These are phyloP conservation scores for Triplophysa yarkandensis DNA, from an alignment of 2,797 vertebrate genomes.

Conservation along the genomic window DNA sequence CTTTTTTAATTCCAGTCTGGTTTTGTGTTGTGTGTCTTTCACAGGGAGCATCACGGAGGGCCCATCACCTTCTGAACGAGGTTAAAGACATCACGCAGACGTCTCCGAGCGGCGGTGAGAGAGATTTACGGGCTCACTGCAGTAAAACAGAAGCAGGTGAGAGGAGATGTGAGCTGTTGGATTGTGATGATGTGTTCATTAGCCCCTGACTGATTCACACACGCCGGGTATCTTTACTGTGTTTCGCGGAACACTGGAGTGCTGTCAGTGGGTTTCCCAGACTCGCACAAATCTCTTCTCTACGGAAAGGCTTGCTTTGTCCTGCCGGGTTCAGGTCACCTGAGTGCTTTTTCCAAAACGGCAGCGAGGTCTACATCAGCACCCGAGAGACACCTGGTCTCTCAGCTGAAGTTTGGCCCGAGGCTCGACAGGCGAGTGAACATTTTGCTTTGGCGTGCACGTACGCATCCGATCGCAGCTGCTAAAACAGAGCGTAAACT, in stretches of 20 bases:
- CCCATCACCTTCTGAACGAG: slow-evolving; percentile 25
- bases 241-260: slow-evolving; percentile 3
- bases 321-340: background rate
- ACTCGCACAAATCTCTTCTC: slow-evolving; percentile 38
- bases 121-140: slow-evolving; percentile 8
- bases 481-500: slow-evolving; percentile 10
- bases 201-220: slow-evolving; percentile 24
- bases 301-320: slow-evolving; percentile 19
- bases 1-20: slow-evolving; percentile 47
- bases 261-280: slow-evolving; percentile 38
- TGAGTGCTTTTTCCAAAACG: slow-evolving; percentile 40
- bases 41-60: slow-evolving; percentile 1
- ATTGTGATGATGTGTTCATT: slow-evolving; percentile 28
- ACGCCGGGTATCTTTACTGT: background rate
- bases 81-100: slow-evolving; percentile 34
- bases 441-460: slow-evolving; percentile 30
- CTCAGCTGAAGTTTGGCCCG: slow-evolving; percentile 53
- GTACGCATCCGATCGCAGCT: slow-evolving; percentile 17
- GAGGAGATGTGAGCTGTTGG: slow-evolving; percentile 8
- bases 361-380: slow-evolving; percentile 51
- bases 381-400: slow-evolving; percentile 52
- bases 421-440: slow-evolving; percentile 29
- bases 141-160: slow-evolving; percentile 39
- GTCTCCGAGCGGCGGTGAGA: background rate
- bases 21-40: slow-evolving; percentile 44